Evolutionary conservation across 2,888 invertebrate genomes (phyloP), one percentile per base, ranked within the genome.

Genomic region (Ashinkailepas kermadecensis): DNA sequence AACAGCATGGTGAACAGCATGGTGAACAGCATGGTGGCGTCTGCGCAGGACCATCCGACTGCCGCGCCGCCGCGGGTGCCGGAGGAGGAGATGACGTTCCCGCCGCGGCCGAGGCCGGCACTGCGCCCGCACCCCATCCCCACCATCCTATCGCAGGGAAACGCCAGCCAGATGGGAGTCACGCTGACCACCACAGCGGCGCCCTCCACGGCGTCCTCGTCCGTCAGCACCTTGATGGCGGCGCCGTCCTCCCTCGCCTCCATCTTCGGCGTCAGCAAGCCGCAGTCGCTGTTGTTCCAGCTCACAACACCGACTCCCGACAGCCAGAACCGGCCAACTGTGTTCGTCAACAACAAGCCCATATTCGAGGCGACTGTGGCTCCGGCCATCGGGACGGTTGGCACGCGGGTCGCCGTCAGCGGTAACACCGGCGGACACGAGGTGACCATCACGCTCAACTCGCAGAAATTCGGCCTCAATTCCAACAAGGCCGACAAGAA

Each of bases 311-410:
- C 39, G 2, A 18, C 74, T 18, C 74, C 74, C 18, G 74, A 74
- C 54, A 18, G 6, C 39, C 18, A 74, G 54, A 15, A 21, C 9
- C 39, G 74, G 4, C 74, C 74, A 8, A 74, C 74, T 1, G 74
- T 74, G 18, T 74, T 74, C 21, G 39, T 74, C 74, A 74, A 74
- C 74, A 74, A 74, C 74, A 54, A 13, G 74, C 74, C 74, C 4
- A 23, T 74, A 15, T 74, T 74, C 54, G 15, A 15, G 10, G 2
- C 54, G 18, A 74, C 74, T 9, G 10, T 11, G 7, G 13, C 74
- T 10, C 13, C 67, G 67, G 39, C 39, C 2, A 39, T 39, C 39
- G 39, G 39, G 39, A 39, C 39, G 39, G 4, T 39, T 39, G 39
- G 62, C 62, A 13, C 7, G 18, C 18, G 62, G 21, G 62, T 21